phyloP scores from a whole-genome alignment of 1,140 invertebrate species.

The Mactra quadrangularis region DNA sequence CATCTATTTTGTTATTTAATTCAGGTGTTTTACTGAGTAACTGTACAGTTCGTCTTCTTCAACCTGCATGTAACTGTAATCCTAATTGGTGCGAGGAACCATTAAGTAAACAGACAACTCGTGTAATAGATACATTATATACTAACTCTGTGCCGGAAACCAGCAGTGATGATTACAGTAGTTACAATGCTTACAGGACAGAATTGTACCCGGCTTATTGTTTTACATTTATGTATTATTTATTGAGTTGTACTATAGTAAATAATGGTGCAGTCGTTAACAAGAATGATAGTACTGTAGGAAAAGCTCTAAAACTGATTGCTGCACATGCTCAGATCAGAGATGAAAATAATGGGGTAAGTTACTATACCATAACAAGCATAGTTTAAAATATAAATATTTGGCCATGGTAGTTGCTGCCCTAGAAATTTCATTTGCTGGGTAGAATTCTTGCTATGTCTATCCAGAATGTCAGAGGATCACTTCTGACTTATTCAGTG shows the following conservation, averaged over 20 bases:
- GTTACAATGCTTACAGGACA: not conserved
- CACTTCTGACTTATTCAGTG: no score
- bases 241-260: conserved; percentile 89
- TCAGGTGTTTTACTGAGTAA: conserved; percentile 87
- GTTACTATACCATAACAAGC: no score
- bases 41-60: conserved; percentile 88
- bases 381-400: no score
- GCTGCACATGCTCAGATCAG: conserved; percentile 89
- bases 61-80: conserved; percentile 92
- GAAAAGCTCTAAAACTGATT: conserved; percentile 88
- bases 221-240: conserved; percentile 93
- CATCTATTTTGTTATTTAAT: conserved; percentile 28
- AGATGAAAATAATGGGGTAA: conserved; percentile 50
- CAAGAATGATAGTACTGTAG: conserved; percentile 83
- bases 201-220: conserved; percentile 87
- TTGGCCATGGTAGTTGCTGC: no score
- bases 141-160: conserved; percentile 82
- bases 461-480: no score
- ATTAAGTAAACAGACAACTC: conserved; percentile 86
- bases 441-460: no score
- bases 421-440: no score
- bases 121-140: conserved; percentile 87
- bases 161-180: conserved; percentile 63
- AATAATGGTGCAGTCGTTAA: conserved; percentile 74
- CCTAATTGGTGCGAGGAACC: conserved; percentile 91